These are phyloP conservation scores for Pseudotriccus pelzelni DNA, from an alignment of 2,797 vertebrate genomes.

Conservation along the genomic window DNA sequence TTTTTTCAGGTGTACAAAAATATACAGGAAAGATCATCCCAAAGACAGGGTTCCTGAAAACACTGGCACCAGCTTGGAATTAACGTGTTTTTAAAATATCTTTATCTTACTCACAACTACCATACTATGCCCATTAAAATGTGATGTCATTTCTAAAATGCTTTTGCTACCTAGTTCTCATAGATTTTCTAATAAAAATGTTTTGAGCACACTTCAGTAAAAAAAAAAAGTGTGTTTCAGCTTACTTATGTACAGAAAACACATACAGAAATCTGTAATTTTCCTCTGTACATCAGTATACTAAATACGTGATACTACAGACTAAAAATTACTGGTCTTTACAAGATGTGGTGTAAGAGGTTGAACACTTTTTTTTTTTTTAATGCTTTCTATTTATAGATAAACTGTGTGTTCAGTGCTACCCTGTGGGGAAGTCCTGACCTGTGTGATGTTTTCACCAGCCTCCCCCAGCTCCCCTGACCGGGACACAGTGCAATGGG, in stretches of 20 bases:
- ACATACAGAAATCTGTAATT: neutral
- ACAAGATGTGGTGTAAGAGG: neutral
- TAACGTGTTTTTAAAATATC: neutral
- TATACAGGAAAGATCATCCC: neutral
- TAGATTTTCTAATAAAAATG: neutral
- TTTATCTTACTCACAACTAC: neutral
- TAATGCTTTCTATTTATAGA: neutral
- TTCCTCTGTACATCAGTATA: neutral
- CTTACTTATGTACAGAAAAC: neutral
- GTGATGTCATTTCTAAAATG: neutral
- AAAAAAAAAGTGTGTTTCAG: neutral
- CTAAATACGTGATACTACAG: neutral
- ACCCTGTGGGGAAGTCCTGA: neutral
- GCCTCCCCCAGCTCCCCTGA: neutral
- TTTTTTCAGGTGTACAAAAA: neutral
- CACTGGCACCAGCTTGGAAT: neutral
- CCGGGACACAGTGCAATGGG: rapidly evolving
- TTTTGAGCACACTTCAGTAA: neutral
- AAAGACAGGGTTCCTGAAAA: neutral
- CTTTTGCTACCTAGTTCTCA: neutral
- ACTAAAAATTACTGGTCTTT: neutral
- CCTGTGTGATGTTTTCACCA: neutral
- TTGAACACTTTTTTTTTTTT: neutral
- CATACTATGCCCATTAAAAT: neutral
- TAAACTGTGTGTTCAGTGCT: neutral